Evolutionary conservation across 2,113 vertebrate species (phyloP).

Genomic region (Phasianus colchicus): DNA sequence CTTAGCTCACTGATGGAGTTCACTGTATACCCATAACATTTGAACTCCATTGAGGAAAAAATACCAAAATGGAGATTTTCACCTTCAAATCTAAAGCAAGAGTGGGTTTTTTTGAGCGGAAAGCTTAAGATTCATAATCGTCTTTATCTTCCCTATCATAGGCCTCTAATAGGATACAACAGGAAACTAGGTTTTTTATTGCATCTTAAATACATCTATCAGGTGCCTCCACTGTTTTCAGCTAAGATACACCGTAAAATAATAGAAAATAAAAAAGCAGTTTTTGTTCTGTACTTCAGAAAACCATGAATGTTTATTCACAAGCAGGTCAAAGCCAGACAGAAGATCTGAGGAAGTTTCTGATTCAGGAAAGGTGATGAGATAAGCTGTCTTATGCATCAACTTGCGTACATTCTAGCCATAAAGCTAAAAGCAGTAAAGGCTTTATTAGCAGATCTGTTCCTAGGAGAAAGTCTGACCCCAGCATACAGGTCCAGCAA

Average conservation of each 20-base stretch:
- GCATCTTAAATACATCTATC: neutral
- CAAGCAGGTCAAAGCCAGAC: neutral
- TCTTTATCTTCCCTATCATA: neutral
- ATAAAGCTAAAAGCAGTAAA: accelerated
- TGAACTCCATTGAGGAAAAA: neutral
- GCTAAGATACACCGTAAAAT: accelerated
- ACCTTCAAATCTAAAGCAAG: neutral
- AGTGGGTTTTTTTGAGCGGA: neutral
- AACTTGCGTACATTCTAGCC: neutral
- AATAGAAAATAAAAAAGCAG: accelerated
- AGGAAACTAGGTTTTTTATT: neutral
- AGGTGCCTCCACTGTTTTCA: neutral
- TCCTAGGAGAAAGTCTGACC: accelerated
- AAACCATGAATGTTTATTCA: accelerated
- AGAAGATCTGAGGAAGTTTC: neutral
- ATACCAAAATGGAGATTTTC: neutral
- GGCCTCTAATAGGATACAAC: neutral
- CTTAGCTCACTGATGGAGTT: neutral
- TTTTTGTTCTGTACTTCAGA: neutral
- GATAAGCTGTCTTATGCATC: accelerated
- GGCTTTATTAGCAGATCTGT: accelerated
- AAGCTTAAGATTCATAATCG: neutral
- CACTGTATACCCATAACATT: accelerated
- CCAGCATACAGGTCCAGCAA: accelerated
- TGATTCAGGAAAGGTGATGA: accelerated